Conservation (phyloP, 2,888 invertebrate species). For the Cheilosia pagana region DNA sequence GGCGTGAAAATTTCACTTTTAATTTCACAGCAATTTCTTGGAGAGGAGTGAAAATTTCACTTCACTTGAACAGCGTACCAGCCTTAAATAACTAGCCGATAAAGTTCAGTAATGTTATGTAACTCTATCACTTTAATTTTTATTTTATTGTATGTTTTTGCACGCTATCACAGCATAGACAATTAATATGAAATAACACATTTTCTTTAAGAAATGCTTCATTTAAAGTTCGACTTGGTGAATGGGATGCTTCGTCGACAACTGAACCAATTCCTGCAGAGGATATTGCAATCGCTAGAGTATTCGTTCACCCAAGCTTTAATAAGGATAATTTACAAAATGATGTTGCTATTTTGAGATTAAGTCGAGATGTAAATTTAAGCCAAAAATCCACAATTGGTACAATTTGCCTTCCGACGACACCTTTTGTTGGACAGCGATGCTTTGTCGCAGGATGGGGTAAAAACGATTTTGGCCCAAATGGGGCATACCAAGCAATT, state of each 20-base stretch:
- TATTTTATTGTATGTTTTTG: no score
- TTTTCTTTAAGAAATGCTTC: slow-evolving; percentile 77
- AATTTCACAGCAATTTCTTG: no score
- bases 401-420: slow-evolving; percentile 85
- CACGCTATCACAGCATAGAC: no score
- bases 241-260: slow-evolving; percentile 89
- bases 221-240: slow-evolving; percentile 89
- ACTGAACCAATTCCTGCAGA: slow-evolving; percentile 87
- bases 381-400: slow-evolving; percentile 86
- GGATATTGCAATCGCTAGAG: slow-evolving; percentile 86
- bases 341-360: slow-evolving; percentile 91
- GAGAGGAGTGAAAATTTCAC: no score
- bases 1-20: no score
- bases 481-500: slow-evolving; percentile 85
- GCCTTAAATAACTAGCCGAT: no score
- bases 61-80: no score
- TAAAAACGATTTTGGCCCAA: slow-evolving; percentile 88
- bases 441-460: slow-evolving; percentile 94
- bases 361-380: slow-evolving; percentile 86
- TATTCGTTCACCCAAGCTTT: slow-evolving; percentile 88
- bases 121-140: no score
- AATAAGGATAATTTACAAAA: slow-evolving; percentile 89
- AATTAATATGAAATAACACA: background rate
- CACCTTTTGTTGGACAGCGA: slow-evolving; percentile 84
- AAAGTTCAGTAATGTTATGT: no score